phyloP scores from a whole-genome alignment of 2,888 invertebrate genomes.

The Bursaphelenchus okinawaensis region DNA sequence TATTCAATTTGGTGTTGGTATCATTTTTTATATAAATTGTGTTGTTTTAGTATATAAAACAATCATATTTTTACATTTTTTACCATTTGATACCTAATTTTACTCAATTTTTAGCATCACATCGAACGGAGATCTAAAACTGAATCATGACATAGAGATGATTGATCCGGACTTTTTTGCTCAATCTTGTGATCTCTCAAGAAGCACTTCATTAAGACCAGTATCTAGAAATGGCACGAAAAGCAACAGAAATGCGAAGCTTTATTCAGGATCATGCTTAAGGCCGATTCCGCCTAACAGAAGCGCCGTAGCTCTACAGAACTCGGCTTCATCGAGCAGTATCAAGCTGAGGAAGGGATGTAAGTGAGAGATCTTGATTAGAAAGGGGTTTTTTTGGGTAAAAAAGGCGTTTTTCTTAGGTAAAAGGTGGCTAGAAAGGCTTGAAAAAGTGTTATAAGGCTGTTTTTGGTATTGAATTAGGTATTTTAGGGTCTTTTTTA shows the following conservation, averaged over 20 bases:
- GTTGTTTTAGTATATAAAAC: too few species aligned
- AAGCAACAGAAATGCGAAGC: neutral
- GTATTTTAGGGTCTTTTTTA: too few species aligned
- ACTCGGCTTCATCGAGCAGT: conserved; percentile 8
- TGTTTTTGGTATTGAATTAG: too few species aligned
- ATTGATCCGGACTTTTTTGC: conserved; percentile 45
- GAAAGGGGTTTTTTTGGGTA: too few species aligned
- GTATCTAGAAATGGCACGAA: neutral
- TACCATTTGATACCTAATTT: too few species aligned
- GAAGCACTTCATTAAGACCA: neutral
- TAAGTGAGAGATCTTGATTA: too few species aligned
- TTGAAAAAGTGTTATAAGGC: too few species aligned
- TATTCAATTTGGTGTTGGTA: too few species aligned
- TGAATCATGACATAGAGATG: conserved; percentile 54
- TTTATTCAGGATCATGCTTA: conserved; percentile 28
- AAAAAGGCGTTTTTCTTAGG: too few species aligned
- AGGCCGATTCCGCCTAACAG: conserved; percentile 30
- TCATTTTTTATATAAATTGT: too few species aligned
- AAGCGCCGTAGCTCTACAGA: conserved; percentile 21
- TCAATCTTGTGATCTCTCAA: conserved; percentile 12
- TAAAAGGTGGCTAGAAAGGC: too few species aligned
- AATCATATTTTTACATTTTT: too few species aligned
- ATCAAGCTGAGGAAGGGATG: conserved; percentile 46
- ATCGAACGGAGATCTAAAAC: conserved; percentile 17
- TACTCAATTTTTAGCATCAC: conserved; percentile 9